Evolutionary conservation across 2,888 invertebrate genomes (phyloP), one percentile per base, ranked within the genome.

Genomic region (Trichopria drosophilae): DNA sequence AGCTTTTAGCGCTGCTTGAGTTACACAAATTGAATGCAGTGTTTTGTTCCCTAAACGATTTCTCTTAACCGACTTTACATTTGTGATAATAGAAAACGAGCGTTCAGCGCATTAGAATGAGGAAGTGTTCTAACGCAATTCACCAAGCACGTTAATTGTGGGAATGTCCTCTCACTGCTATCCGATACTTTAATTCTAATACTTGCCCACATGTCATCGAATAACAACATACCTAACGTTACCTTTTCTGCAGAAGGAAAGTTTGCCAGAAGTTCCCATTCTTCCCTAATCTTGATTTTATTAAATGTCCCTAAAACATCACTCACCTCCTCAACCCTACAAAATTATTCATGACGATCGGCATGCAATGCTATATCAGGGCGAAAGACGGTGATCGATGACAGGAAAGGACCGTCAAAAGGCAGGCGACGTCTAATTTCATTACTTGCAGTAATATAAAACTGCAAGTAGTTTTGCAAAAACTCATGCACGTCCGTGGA

Each of bases 381-480:
- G n/a, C n/a, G n/a, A n/a, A n/a, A n/a, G n/a, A n/a, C n/a, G n/a
- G n/a, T n/a, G n/a, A n/a, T n/a, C n/a, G n/a, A n/a, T 20, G 12
- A 15, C 10, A 51, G 41, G 31, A 45, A 37, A 7, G 10, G 19
- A n/a, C 45, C 13, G 40, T 51, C 24, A 26, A 45, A 39, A 18
- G 45, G 44, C 6, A 39, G 32, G 18, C 31, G 35, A 10, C 37
- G 16, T 19, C 37, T 23, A 39, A 51, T 45, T 51, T 44, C 22
- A 16, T 7, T 19, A 13, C 49, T 39, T 26, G 53, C 49, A 4
- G 40, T 49, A 4, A 39, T 12, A 22, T 49, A 53, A 49, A 53
- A 53, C 10, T 32, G 26, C 3, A 44, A 34, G 22, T 49, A 53
- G 3, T 50, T 37, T 43, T 43, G 43, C 6, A 18, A 31, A 19